Conservation (phyloP, 92 coral and sea anemone species). For the Plumapathes pennacea region DNA sequence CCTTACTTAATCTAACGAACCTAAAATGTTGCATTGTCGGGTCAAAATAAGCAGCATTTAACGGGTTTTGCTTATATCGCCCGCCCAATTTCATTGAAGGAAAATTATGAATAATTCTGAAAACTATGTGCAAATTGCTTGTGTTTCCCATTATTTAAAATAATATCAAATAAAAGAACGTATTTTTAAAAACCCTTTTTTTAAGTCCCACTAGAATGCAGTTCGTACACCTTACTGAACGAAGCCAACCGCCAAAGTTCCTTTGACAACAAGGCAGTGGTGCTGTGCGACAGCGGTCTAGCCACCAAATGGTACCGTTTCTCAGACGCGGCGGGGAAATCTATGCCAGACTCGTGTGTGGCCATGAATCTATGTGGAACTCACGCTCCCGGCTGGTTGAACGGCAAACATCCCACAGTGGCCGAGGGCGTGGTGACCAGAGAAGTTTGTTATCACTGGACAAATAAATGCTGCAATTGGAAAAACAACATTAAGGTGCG, state of each 20-base stretch:
- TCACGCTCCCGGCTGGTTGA: not conserved
- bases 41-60: too few species aligned
- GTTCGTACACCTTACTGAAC: too few species aligned
- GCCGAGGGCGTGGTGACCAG: not conserved
- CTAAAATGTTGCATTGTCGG: too few species aligned
- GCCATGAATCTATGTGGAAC: not conserved
- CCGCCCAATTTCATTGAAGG: too few species aligned
- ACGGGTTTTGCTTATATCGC: too few species aligned
- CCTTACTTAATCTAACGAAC: too few species aligned
- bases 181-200: too few species aligned
- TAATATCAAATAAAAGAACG: too few species aligned
- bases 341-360: slow-evolving; percentile 2
- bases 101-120: too few species aligned
- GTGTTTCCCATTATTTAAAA: too few species aligned
- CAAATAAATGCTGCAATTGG: slow-evolving; percentile 1
- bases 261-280: not conserved
- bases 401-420: not conserved
- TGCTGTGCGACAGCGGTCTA: not conserved
- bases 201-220: too few species aligned
- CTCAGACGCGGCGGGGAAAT: not conserved
- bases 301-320: slow-evolving; percentile 2
- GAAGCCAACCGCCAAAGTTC: not conserved
- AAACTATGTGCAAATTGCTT: too few species aligned
- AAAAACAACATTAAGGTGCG: not conserved
- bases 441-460: not conserved